These are phyloP conservation scores for Ifrita kowaldi DNA, from an alignment of 2,113 vertebrate species.

Conservation along the genomic window DNA sequence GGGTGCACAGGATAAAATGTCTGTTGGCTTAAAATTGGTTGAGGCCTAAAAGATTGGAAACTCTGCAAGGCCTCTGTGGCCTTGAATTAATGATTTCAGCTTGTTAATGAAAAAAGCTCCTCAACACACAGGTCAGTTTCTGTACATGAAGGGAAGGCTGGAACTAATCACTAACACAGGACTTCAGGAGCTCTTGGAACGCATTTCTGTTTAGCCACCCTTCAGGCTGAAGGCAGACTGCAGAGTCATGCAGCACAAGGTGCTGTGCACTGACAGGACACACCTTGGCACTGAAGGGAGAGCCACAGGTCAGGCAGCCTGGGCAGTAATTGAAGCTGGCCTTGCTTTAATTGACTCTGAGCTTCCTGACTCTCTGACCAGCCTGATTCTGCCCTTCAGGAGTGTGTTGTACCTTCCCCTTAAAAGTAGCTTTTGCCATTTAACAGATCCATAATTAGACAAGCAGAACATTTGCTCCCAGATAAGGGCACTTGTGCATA, in stretches of 20 bases:
- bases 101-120: neutral
- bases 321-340: neutral
- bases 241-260: neutral
- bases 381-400: neutral
- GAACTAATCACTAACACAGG: fast-evolving
- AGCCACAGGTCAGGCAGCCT: neutral
- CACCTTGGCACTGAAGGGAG: neutral
- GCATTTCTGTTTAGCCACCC: neutral
- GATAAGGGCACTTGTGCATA: neutral
- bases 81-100: neutral
- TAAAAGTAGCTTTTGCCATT: neutral
- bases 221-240: neutral
- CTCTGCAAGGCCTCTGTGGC: neutral
- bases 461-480: slow-evolving; percentile 7
- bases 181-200: fast-evolving
- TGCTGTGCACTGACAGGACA: neutral
- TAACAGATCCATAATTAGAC: neutral
- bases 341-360: neutral
- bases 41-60: neutral
- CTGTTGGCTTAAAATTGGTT: fast-evolving
- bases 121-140: fast-evolving
- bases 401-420: neutral
- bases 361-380: neutral
- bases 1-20: fast-evolving
- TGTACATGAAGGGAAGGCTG: fast-evolving